These are phyloP conservation scores for Glyptemys insculpta DNA, from an alignment of 2,797 vertebrate species.

Conservation along the genomic window DNA sequence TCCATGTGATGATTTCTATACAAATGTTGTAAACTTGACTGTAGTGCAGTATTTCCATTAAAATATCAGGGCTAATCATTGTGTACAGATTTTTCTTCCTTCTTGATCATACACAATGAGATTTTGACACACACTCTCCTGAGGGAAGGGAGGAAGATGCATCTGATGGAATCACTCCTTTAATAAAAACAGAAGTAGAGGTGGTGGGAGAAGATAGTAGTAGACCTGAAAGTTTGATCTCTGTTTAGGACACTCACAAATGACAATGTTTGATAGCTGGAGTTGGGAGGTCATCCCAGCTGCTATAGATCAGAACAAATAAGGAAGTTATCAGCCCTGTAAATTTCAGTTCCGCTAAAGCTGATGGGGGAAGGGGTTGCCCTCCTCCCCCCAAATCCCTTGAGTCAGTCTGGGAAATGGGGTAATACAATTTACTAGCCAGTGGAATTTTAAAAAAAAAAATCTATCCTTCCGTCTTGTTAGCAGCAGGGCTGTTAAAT, in stretches of 20 bases:
- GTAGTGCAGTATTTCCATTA: conserved; percentile 89
- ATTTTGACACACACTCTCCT: background rate
- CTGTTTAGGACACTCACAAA: background rate
- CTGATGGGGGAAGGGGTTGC: background rate
- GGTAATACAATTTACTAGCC: background rate
- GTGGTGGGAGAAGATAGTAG: background rate
- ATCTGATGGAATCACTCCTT: background rate
- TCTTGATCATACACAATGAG: background rate
- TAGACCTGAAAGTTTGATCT: accelerated
- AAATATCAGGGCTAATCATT: conserved; percentile 82
- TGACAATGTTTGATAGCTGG: background rate
- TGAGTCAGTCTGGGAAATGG: background rate
- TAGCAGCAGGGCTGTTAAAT: background rate
- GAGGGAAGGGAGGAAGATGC: background rate
- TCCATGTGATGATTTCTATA: conserved; percentile 80
- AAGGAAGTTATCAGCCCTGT: background rate
- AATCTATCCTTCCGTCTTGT: background rate
- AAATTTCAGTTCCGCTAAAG: background rate
- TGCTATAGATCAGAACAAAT: background rate
- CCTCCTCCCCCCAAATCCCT: background rate
- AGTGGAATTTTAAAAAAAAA: background rate
- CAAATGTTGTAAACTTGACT: conserved; percentile 85
- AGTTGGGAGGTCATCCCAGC: background rate
- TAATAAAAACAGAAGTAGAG: background rate
- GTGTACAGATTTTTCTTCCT: conserved; percentile 50